Base-by-base conservation (phyloP, 2,888 invertebrate genomes). In the Hypercompe scribonia region DNA sequence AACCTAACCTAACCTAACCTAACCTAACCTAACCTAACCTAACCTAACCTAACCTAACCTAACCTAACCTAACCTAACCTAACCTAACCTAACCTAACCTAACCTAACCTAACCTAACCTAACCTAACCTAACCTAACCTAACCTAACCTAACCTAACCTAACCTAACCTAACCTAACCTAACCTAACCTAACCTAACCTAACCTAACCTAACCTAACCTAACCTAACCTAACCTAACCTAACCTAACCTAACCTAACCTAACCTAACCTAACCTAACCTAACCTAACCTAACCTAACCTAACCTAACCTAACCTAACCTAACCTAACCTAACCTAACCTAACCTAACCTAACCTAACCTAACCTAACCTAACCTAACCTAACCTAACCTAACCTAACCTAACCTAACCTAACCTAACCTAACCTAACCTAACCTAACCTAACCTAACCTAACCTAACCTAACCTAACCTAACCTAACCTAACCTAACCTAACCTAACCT, bases 221-320 rank as follows among this genome's bases (percentile, higher is more conserved):
- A 72, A 72, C 72, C 72, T 72, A 72, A 73, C 72, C 72, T 73
- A 73, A 73, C 72, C 72, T 73, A 73, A 72, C 72, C 72, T 72
- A 72, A 72, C 72, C 72, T 72, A 72, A 72, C 72, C 72, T 73
- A 73, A 68, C 72, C 72, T 73, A 73, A 73, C 72, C 72, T 73
- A 73, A 73, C 72, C 72, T 73, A 72, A 73, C 72, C 72, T 73
- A 73, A 73, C 72, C 72, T 73, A 73, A 73, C 72, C 72, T 73
- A 73, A 73, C 72, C 72, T 72, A 72, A 72, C 72, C 72, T 72
- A 72, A 72, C 72, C 72, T 72, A 72, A 72, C 68, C 68, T 68
- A 68, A 68, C 68, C 68, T 68, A 68, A 68, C 68, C 68, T 68
- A 68, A 68, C 68, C 68, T 68, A 68, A 68, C 68, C 68, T 68